A percentile compares a stretch with the other conserved stretches of the same genome.
These are phyloP conservation scores for Mycogona germanica DNA, from an alignment of 2,888 invertebrate species.

Conservation along the genomic window DNA sequence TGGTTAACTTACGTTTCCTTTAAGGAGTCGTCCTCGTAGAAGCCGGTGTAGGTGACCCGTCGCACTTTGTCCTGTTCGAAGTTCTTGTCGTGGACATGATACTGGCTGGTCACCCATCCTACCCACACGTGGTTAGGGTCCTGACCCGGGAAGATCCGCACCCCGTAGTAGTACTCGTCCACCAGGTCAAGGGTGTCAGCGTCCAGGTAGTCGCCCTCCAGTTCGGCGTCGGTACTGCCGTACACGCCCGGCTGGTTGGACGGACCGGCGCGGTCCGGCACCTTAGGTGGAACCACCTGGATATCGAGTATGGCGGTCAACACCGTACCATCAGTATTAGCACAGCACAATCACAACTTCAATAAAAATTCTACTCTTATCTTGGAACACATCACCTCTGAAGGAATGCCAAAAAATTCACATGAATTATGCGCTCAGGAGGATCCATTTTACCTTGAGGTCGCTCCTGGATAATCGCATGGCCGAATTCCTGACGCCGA, in stretches of 20 bases:
- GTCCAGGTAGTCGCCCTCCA: constrained; percentile 79
- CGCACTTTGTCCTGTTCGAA: constrained; percentile 79
- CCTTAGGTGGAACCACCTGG: constrained; percentile 49
- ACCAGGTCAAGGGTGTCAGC: constrained; percentile 76
- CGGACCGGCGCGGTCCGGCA: constrained; percentile 50
- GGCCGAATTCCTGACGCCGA: constrained; percentile 17
- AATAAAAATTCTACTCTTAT: no score
- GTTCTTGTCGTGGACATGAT: constrained; percentile 69
- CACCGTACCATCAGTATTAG: no score
- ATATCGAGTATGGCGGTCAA: no score
- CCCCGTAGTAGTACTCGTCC: constrained; percentile 93
- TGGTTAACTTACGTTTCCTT: constrained; percentile 50
- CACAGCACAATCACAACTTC: no score
- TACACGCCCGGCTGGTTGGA: constrained; percentile 26
- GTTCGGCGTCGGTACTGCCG: constrained; percentile 43
- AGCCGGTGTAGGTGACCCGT: constrained; percentile 64
- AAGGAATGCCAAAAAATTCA: no score
- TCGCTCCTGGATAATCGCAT: constrained; percentile 35
- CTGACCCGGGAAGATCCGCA: constrained; percentile 79
- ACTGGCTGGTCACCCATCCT: constrained; percentile 99
- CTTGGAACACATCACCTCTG: no score
- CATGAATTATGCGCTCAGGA: no score
- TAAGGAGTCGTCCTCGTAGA: constrained; percentile 64
- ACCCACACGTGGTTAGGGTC: constrained; percentile 91
- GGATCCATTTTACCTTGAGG: no score